Evolutionary conservation across 2,113 vertebrate genomes (phyloP).

Genomic region (Penelope pileata): DNA sequence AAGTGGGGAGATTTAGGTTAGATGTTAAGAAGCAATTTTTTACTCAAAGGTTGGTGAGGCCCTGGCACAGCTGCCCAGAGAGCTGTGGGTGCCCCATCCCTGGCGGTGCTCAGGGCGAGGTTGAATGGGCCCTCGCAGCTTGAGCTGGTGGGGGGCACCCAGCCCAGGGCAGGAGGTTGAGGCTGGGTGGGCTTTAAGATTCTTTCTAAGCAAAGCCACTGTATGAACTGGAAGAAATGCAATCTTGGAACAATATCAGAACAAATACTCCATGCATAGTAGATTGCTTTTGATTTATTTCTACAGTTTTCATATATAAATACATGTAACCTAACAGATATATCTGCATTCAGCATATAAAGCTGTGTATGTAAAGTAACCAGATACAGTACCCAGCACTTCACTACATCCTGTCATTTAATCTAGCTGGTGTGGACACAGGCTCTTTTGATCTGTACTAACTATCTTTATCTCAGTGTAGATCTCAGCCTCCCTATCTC

Average conservation of each 20-base stretch:
- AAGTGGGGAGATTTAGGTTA: background rate
- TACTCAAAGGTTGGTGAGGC: background rate
- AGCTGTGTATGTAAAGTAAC: constrained; percentile 49
- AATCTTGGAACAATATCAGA: constrained; percentile 39
- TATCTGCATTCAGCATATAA: constrained; percentile 37
- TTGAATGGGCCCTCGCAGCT: background rate
- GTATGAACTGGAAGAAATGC: constrained; percentile 55
- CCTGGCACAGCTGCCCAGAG: background rate
- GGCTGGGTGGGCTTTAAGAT: background rate
- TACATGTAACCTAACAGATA: background rate
- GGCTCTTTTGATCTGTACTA: constrained; percentile 73
- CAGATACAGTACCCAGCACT: constrained; percentile 41
- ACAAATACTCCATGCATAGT: constrained; percentile 30
- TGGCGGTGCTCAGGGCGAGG: background rate
- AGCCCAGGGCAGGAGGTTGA: background rate
- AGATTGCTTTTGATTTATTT: constrained; percentile 56
- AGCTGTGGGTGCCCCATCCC: background rate
- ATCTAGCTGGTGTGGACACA: constrained; percentile 52
- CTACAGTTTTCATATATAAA: background rate
- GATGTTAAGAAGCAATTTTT: background rate
- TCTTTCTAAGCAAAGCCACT: background rate
- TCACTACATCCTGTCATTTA: constrained; percentile 73
- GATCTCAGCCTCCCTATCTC: constrained; percentile 73
- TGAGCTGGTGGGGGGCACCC: background rate
- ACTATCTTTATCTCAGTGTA: constrained; percentile 65